Base-by-base conservation (phyloP, 2,797 vertebrate genomes). In the Adrianichthys oophorus region DNA sequence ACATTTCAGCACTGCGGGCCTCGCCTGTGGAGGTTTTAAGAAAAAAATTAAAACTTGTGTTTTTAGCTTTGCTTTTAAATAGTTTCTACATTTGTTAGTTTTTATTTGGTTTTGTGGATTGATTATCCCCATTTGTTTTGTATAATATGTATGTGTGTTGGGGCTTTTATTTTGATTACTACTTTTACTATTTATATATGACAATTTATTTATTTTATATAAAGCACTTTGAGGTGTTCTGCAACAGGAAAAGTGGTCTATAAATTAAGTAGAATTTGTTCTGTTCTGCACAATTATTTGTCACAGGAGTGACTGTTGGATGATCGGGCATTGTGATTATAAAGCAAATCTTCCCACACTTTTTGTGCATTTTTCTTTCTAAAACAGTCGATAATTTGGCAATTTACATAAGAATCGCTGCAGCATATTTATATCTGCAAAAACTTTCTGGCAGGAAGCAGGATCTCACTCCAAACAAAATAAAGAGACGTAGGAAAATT, bases 401-500 rank as follows among this genome's bases (percentile, higher is more conserved):
- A 43, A 23, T 51, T 15, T 57, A 45, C 40, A 52, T 51, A 49
- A 48, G 61, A 13, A 7, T 26, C 13, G 24, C 48, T 12, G 41
- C 40, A 43, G 1, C 7, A 24, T 26, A 46, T 59, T 79, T 52
- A 59, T 58, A n/a, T 56, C 19, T 61, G 14, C 0, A 50, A 21
- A 65, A 69, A 57, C 41, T 45, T 43, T 15, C 6, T 4, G 10
- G 29, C 51, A 44, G 32, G 52, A 44, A 48, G 24, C 17, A 42
- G 24, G 32, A 70, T 72, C 15, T 53, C 48, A 57, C 7, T 19
- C 29, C 26, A 53, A 56, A 24, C 12, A 41, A 65, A 48, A 58
- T 52, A 14, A 56, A 17, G n/a, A 49, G 41, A 10, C 61, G 58
- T 59, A 4, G 47, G 43, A 69, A 61, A 67, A 10, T 48, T 56